Conservation (phyloP, 2,888 invertebrate genomes). For the Loripinus fragilis region DNA sequence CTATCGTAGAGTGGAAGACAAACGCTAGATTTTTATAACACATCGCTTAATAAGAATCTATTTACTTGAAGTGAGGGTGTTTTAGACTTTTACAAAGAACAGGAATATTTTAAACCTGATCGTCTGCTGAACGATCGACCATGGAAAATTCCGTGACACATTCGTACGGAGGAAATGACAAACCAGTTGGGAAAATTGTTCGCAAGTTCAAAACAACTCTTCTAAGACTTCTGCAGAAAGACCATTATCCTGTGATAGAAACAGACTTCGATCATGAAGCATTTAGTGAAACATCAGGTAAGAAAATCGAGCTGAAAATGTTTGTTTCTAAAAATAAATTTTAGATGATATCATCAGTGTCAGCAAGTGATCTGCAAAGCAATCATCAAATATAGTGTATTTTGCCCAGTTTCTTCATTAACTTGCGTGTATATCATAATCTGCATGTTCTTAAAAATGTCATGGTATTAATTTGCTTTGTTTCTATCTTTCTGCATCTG, state of each 20-base stretch:
- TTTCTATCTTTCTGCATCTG: too few species aligned
- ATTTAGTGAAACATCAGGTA: constrained; percentile 46
- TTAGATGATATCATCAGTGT: neutral
- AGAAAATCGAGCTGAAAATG: constrained; percentile 29
- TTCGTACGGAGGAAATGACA: constrained; percentile 35
- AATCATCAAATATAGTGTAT: too few species aligned
- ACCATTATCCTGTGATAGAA: constrained; percentile 56
- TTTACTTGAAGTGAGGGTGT: too few species aligned
- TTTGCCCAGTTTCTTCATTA: too few species aligned
- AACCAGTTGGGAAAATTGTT: constrained; percentile 52
- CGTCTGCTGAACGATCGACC: constrained; percentile 32
- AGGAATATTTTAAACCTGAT: constrained; percentile 1
- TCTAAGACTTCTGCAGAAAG: constrained; percentile 42
- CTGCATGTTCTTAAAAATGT: too few species aligned
- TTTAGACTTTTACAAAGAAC: neutral
- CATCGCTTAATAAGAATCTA: too few species aligned
- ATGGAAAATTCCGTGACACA: constrained; percentile 49
- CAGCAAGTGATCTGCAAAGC: too few species aligned
- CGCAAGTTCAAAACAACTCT: constrained; percentile 55
- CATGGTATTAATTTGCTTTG: too few species aligned
- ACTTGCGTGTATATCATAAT: too few species aligned
- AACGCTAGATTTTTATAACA: too few species aligned
- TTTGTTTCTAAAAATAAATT: constrained; percentile 1
- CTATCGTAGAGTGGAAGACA: too few species aligned
- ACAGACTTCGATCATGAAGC: constrained; percentile 56